These are phyloP conservation scores for Brotula barbata DNA, from an alignment of 2,797 vertebrate species.

Conservation along the genomic window DNA sequence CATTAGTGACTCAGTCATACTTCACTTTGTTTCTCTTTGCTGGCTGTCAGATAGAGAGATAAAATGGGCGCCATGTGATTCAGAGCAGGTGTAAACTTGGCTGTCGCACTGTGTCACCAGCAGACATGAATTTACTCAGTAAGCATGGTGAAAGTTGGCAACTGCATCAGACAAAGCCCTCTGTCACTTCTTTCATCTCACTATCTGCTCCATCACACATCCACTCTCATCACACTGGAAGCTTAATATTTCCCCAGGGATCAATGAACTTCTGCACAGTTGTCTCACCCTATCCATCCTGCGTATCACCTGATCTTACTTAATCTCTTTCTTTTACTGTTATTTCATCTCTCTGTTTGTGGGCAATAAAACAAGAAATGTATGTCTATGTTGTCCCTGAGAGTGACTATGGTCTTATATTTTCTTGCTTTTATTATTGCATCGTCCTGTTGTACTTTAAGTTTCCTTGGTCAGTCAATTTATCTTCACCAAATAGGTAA, in stretches of 20 bases:
- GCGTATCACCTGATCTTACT: conserved; percentile 57
- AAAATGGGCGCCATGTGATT: conserved; percentile 46
- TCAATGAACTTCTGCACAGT: conserved; percentile 64
- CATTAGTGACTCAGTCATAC: conserved; percentile 43
- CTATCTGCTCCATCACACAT: conserved; percentile 65
- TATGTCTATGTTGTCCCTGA: conserved; percentile 47
- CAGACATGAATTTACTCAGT: conserved; percentile 43
- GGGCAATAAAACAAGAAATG: conserved; percentile 55
- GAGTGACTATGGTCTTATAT: conserved; percentile 30
- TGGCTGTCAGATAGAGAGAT: conserved; percentile 36
- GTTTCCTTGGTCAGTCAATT: conserved; percentile 9
- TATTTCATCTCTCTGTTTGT: conserved; percentile 65
- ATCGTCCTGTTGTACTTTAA: conserved; percentile 17
- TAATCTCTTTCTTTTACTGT: conserved; percentile 69
- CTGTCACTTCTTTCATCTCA: conserved; percentile 60
- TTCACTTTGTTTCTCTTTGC: conserved; percentile 47
- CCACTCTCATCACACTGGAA: conserved; percentile 67
- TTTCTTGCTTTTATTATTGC: conserved; percentile 28
- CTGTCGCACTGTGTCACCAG: conserved; percentile 30
- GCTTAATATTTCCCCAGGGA: conserved; percentile 72
- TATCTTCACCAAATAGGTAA: too few relatives aligned
- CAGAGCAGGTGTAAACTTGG: conserved; percentile 36
- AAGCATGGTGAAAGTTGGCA: conserved; percentile 38
- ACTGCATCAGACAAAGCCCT: conserved; percentile 34
- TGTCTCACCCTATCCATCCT: conserved; percentile 58